A percentile compares a stretch with the other conserved stretches of the same genome.
phyloP scores from a whole-genome alignment of 2,888 invertebrate species.

The Cataglyphis altisquamis region DNA sequence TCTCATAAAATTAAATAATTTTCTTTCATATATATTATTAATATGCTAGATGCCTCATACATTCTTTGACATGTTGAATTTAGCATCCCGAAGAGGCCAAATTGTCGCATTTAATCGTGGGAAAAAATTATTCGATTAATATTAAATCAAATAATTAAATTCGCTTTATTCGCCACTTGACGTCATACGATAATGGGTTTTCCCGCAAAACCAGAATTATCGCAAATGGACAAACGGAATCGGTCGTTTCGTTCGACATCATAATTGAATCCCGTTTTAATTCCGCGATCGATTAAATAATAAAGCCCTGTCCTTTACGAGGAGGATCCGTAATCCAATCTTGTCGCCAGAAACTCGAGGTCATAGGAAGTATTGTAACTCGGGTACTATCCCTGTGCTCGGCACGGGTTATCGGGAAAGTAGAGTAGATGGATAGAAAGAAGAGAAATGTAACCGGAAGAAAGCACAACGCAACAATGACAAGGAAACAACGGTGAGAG shows the following conservation, averaged over 20 bases:
- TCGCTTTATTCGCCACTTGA: not conserved
- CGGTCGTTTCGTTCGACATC: slow-evolving; percentile 18
- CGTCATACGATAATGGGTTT: not conserved
- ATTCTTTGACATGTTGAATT: not conserved
- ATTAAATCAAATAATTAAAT: slow-evolving; percentile 5
- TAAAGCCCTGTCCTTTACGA: slow-evolving; percentile 45
- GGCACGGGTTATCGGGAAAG: slow-evolving; percentile 21
- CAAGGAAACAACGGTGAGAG: slow-evolving; percentile 34
- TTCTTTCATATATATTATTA: not conserved
- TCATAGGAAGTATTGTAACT: slow-evolving; percentile 42
- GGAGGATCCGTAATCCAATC: slow-evolving; percentile 45
- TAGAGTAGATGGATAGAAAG: not conserved
- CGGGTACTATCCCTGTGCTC: slow-evolving; percentile 9
- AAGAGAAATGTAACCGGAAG: slow-evolving; percentile 22
- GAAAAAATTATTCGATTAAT: not conserved
- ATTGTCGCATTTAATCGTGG: not conserved
- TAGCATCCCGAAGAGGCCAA: not conserved
- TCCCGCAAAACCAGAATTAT: slow-evolving; percentile 19
- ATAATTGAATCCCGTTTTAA: slow-evolving; percentile 54
- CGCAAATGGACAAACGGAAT: not conserved
- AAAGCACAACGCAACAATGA: slow-evolving; percentile 28
- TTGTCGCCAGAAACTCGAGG: slow-evolving; percentile 47
- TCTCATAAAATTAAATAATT: not conserved
- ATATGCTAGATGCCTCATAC: not conserved
- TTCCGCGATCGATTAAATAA: slow-evolving; percentile 56